Evolutionary conservation across 1,140 invertebrate genomes (phyloP), one percentile per base, ranked within the genome.

Genomic region (Drosophila nannoptera): DNA sequence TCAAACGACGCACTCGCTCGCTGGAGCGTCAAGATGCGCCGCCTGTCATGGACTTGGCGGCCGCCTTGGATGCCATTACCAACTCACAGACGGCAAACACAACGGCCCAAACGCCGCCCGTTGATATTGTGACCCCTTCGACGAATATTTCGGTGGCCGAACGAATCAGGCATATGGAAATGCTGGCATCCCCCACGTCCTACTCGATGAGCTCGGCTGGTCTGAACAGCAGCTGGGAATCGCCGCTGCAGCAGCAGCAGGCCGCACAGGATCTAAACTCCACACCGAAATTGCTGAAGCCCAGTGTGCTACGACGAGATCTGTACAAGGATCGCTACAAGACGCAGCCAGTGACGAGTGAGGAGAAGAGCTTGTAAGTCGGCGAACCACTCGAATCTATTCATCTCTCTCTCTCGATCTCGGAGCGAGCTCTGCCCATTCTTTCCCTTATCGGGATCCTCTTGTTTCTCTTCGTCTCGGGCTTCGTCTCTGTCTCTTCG

Each of bases 341-440:
- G 76, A 94, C 93, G 3, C 93, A 94, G 82, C 93, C 93, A 0
- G 91, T 94, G 58, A 94, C 93, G 32, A 91, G 91, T 9, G 91
- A 93, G 48, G 93, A 94, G 87, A 88, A 82, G 60, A 87, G 72
- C 63, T 87, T 86, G 87, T 88, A 73, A 86, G 81, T 83, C 43
- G 12, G n/a, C 1, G 5, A 9, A 45, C 9, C 8, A 45, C 14
- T 6, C 14, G 12, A 43, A 40, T 11, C 0, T 40, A 40, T 8
- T 22, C 1, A 22, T 22, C 9, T 38, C 36, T 38, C 9, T 11
- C 36, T 38, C 36, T 8, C 9, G 7, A 6, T 38, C 35, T 38
- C 35, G 22, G 1, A 22, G 22, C 1, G 22, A 22, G 1, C 22
- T 22, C 22, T 22, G 1, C 22, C 22, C 22, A 22, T 22, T n/a